phyloP scores from a whole-genome alignment of 2,797 vertebrate species.

The Crenuchus spilurus region DNA sequence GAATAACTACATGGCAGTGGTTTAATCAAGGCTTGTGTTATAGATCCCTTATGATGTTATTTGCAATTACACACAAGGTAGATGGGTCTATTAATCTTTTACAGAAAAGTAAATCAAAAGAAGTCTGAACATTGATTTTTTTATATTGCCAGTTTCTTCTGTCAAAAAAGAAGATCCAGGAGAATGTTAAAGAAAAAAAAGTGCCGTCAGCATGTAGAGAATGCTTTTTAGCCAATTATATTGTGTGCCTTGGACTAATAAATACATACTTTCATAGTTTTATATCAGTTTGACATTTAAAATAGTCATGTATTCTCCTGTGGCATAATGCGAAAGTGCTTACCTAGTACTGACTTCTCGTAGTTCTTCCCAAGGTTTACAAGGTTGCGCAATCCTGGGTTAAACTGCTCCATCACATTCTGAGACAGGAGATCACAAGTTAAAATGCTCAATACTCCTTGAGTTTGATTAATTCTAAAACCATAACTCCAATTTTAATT shows the following conservation, averaged over 20 bases:
- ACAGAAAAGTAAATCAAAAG: background rate
- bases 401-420: slow-evolving; percentile 99
- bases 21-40: background rate
- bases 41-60: background rate
- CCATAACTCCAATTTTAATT: background rate
- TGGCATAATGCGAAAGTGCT: too few species aligned
- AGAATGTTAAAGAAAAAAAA: too few species aligned
- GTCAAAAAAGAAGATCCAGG: too few species aligned
- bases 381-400: slow-evolving; percentile 93
- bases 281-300: too few species aligned
- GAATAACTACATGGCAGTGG: background rate
- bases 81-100: background rate
- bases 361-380: slow-evolving; percentile 97
- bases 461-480: background rate
- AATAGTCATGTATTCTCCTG: too few species aligned
- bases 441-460: background rate
- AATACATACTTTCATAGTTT: too few species aligned
- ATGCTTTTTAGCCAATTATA: too few species aligned
- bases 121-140: too few species aligned
- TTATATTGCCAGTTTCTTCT: too few species aligned
- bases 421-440: slow-evolving; percentile 58
- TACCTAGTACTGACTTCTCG: slow-evolving; percentile 95
- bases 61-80: background rate
- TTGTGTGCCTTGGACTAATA: too few species aligned
- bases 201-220: too few species aligned